These are phyloP conservation scores for Sardinella longiceps DNA, from an alignment of 2,797 vertebrate species.

Conservation along the genomic window DNA sequence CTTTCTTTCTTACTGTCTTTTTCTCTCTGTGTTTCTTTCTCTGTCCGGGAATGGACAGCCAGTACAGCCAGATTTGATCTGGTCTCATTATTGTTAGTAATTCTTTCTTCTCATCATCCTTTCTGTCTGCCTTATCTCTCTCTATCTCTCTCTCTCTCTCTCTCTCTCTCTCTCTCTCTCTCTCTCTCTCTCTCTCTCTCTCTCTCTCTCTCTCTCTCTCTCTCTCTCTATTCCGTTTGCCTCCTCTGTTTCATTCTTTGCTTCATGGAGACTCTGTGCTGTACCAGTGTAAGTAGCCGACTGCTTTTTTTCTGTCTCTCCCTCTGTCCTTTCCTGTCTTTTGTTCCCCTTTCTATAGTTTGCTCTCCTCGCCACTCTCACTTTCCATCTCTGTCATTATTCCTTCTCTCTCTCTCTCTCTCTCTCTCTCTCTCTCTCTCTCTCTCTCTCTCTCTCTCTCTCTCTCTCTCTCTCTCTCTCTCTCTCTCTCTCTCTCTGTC, in stretches of 20 bases:
- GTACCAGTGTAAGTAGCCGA: slow-evolving; percentile 86
- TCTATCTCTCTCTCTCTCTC: slow-evolving; percentile 64
- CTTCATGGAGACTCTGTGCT: slow-evolving; percentile 91
- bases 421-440: no score
- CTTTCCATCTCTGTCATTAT: not conserved
- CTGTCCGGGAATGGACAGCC: not conserved
- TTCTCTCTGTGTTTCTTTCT: not conserved
- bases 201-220: slow-evolving; percentile 28
- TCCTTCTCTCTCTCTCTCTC: not conserved
- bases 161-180: not conserved
- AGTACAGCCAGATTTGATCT: not conserved
- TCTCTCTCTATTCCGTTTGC: not conserved
- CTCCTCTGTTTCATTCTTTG: slow-evolving; percentile 72
- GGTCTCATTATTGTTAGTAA: not conserved
- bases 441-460: slow-evolving; percentile 9
- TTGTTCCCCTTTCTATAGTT: not conserved
- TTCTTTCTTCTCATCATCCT: not conserved
- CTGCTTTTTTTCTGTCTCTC: slow-evolving; percentile 41
- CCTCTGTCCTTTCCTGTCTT: no score
- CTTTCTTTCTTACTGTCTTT: not conserved
- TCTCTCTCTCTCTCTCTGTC: not conserved
- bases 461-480: not conserved
- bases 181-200: slow-evolving; percentile 11
- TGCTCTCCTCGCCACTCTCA: not conserved
- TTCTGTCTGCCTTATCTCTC: slow-evolving; percentile 31